Conservation (phyloP, 2,888 invertebrate species). For the Mallateleia sp. region DNA sequence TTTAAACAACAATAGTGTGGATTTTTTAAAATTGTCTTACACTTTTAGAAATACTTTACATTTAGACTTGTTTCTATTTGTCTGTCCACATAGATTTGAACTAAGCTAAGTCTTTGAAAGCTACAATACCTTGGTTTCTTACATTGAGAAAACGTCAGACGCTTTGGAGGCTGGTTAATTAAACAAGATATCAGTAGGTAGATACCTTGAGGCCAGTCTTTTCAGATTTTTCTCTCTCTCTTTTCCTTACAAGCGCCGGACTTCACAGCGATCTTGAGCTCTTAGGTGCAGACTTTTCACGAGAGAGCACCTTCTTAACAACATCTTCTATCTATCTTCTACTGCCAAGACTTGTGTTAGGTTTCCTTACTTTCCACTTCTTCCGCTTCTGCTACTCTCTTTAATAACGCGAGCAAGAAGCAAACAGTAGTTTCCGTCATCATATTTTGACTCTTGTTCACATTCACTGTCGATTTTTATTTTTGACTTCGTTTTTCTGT, state of each 20-base stretch:
- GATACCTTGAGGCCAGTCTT: conserved; percentile 69
- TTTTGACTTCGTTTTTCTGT: conserved; percentile 31
- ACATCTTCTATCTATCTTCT: conserved; percentile 72
- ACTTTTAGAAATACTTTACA: conserved; percentile 20
- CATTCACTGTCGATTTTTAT: conserved; percentile 43
- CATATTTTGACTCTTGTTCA: conserved; percentile 41
- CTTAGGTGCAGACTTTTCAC: conserved; percentile 73
- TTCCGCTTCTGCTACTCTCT: conserved; percentile 55
- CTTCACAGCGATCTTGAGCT: conserved; percentile 71
- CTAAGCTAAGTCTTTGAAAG: conserved; percentile 42
- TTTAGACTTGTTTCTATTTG: conserved; percentile 22
- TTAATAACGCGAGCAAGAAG: conserved; percentile 68
- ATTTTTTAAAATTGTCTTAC: not conserved
- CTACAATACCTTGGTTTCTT: conserved; percentile 51
- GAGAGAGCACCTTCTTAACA: conserved; percentile 72
- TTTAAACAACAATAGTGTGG: not conserved
- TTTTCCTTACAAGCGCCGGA: conserved; percentile 61
- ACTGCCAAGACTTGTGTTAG: conserved; percentile 34
- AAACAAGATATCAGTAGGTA: conserved; percentile 84
- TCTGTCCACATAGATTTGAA: conserved; percentile 21
- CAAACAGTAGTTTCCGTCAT: conserved; percentile 57
- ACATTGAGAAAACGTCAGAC: conserved; percentile 46
- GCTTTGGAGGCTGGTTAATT: conserved; percentile 81
- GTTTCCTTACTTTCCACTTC: conserved; percentile 51
- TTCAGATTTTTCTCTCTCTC: conserved; percentile 57